These are phyloP conservation scores for Trematomus bernacchii DNA, from an alignment of 2,797 vertebrate genomes.

Conservation along the genomic window DNA sequence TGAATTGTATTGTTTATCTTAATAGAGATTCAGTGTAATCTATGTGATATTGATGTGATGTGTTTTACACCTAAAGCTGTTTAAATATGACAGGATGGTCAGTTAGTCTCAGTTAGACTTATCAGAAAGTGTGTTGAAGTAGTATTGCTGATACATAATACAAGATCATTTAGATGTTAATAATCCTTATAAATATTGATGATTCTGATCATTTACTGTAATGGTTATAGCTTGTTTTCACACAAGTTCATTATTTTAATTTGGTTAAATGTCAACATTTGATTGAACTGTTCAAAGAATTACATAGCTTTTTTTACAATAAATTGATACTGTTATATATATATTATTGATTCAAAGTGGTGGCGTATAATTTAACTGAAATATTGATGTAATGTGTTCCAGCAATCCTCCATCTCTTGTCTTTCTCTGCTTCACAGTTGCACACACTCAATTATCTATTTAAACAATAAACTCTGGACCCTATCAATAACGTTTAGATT, in stretches of 20 bases:
- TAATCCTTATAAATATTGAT: neutral
- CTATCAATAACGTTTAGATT: neutral
- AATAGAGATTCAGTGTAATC: neutral
- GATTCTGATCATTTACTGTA: too few relatives aligned
- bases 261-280: neutral
- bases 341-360: neutral
- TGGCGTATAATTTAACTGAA: neutral
- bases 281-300: neutral
- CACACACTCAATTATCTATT: too few relatives aligned
- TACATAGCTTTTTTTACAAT: neutral
- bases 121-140: neutral
- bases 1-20: neutral
- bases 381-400: neutral
- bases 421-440: neutral
- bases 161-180: neutral
- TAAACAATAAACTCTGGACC: too few relatives aligned
- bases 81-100: neutral
- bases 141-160: neutral
- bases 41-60: neutral
- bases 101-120: neutral
- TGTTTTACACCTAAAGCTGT: neutral
- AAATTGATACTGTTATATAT: neutral
- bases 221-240: neutral
- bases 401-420: neutral
- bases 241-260: neutral